These are phyloP conservation scores for Sebastolobus altivelis DNA, from an alignment of 2,797 vertebrate species.

Conservation along the genomic window DNA sequence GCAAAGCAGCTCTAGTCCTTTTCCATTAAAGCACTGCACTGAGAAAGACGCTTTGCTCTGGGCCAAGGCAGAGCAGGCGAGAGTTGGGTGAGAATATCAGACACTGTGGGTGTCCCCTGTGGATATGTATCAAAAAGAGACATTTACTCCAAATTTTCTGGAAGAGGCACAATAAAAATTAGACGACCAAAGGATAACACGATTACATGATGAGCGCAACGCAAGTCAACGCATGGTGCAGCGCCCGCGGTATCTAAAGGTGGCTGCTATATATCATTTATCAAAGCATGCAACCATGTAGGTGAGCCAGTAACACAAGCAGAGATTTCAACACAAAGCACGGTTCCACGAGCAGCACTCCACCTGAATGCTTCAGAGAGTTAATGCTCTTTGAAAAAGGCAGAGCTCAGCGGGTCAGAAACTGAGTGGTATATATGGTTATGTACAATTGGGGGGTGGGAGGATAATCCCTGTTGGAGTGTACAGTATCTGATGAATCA, in stretches of 20 bases:
- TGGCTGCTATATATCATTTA: too few relatives aligned
- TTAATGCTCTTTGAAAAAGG: conserved; percentile 29
- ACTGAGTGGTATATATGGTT: conserved; percentile 33
- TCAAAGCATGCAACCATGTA: neutral
- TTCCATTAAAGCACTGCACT: conserved; percentile 33
- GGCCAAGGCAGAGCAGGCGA: conserved; percentile 3
- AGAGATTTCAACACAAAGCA: conserved; percentile 8
- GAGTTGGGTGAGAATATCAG: conserved; percentile 10
- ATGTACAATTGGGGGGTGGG: conserved; percentile 15
- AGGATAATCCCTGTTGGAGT: conserved; percentile 49
- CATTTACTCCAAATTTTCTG: neutral
- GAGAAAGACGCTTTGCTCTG: conserved; percentile 1
- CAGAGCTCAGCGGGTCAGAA: conserved; percentile 27
- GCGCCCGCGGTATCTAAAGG: too few relatives aligned
- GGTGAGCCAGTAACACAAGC: conserved; percentile 13
- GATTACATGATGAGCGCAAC: neutral
- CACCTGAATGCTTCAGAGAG: conserved; percentile 30
- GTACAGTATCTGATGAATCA: conserved; percentile 72
- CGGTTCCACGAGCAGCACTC: neutral
- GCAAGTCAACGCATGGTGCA: neutral
- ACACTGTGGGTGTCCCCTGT: conserved; percentile 33
- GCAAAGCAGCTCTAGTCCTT: conserved; percentile 36
- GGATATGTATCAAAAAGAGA: conserved; percentile 18
- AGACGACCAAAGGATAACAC: neutral
- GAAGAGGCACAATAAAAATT: neutral